phyloP scores from a whole-genome alignment of 2,888 invertebrate genomes.

The Calephelis perditalis region DNA sequence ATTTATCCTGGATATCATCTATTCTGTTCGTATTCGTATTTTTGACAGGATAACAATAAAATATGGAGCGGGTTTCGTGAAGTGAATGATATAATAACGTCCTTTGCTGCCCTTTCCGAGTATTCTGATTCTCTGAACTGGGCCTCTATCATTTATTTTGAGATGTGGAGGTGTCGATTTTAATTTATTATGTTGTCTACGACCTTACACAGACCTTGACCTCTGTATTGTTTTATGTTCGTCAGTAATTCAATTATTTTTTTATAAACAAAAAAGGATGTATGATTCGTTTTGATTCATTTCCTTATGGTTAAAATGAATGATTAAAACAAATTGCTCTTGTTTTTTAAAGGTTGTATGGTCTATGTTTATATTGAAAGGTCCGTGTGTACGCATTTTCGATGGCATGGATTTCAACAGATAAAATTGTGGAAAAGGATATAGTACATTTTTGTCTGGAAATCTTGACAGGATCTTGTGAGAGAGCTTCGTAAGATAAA shows the following conservation, averaged over 20 bases:
- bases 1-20: constrained; percentile 13
- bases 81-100: constrained; percentile 45
- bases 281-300: not conserved
- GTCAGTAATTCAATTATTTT: constrained; percentile 2
- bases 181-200: constrained; percentile 25
- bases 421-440: no score
- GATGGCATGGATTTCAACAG: no score
- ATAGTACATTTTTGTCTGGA: no score
- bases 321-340: no score
- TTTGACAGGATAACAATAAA: constrained; percentile 51
- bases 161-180: constrained; percentile 24
- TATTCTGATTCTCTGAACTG: constrained; percentile 36
- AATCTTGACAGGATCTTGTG: no score
- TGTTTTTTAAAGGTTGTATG: no score
- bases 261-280: not conserved
- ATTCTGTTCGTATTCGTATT: constrained; percentile 36
- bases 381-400: no score
- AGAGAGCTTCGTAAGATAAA: no score
- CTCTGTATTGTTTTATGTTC: constrained; percentile 11
- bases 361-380: no score
- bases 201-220: constrained; percentile 12
- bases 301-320: not conserved
- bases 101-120: constrained; percentile 35
- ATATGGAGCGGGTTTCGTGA: constrained; percentile 54
- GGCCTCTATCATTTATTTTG: constrained; percentile 19